Conservation (phyloP, 2,888 invertebrate genomes). For the Imbricaverruca yamaguchii region DNA sequence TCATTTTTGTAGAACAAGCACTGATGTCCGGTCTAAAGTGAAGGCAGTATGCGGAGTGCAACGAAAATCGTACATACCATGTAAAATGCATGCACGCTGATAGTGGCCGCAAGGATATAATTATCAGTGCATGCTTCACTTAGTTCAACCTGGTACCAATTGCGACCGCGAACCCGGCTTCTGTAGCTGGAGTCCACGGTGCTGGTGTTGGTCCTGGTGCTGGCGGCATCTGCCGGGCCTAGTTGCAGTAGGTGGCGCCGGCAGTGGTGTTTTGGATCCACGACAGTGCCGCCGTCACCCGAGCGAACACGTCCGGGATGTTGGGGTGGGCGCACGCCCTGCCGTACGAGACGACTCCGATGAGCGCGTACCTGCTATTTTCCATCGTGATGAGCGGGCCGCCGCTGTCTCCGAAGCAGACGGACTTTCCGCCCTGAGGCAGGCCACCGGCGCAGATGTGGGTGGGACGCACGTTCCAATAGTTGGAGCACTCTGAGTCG, state of each 20-base stretch:
- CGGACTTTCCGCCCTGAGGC: neutral
- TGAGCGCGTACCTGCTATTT: conserved; percentile 8
- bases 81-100: no score
- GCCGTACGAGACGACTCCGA: conserved; percentile 19
- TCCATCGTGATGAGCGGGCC: conserved; percentile 22
- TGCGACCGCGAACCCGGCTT: no score
- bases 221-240: no score
- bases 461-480: neutral
- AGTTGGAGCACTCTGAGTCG: neutral
- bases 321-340: neutral
- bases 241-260: neutral
- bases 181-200: no score
- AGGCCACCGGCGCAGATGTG: neutral
- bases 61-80: no score
- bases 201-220: no score
- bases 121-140: no score
- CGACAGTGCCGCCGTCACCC: neutral
- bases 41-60: no score
- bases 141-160: no score
- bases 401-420: conserved; percentile 6
- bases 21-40: no score
- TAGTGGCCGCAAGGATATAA: no score
- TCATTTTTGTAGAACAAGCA: no score
- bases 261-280: neutral
- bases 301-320: conserved; percentile 5